Base-by-base conservation (phyloP, 2,113 vertebrate genomes). In the Dipodomys spectabilis region DNA sequence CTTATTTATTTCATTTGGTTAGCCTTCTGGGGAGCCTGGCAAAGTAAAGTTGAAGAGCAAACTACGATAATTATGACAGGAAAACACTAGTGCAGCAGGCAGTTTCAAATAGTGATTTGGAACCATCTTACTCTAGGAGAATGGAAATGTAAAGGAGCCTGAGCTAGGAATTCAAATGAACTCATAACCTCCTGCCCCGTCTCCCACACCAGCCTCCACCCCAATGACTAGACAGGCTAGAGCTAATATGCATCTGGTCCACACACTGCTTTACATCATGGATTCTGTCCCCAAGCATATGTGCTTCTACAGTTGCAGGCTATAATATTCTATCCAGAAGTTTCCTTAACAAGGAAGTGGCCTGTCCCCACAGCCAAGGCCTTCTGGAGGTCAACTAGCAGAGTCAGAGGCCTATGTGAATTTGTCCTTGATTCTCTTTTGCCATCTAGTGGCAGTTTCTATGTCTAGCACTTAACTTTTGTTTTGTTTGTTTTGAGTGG, bases 361-460 rank as follows among this genome's bases (percentile, higher is more conserved):
- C 18, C n/a, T 60, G 32, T 73, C 9, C 53, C 73, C 72, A 15
- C 13, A 20, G 49, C 69, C 71, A 62, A 57, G 84, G 64, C 64
- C 69, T 87, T 3, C 60, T 1, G 2, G 39, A 68, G 53, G 35
- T 7, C 13, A 78, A 44, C 22, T 71, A 1, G 2, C 30, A n/a
- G 30, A 12, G 20, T 11, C 45, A 6, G 20, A 69, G 68, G 30
- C 64, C 75, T 25, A 9, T 6, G 15, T 9, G 20, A 81, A 45
- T 44, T 71, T 64, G 44, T 80, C 77, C 74, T 82, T n/a, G 71
- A 23, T 13, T 94, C 88, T 95, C 93, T 88, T 72, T 87, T 90
- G 79, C 97, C 96, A 96, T 81, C 97, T 97, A 95, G 94, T 88
- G 96, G 96, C 62, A 4, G 0, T 73, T 67, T 39, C 25, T 8